Conservation (phyloP, 2,113 vertebrate species). For the Solea senegalensis region DNA sequence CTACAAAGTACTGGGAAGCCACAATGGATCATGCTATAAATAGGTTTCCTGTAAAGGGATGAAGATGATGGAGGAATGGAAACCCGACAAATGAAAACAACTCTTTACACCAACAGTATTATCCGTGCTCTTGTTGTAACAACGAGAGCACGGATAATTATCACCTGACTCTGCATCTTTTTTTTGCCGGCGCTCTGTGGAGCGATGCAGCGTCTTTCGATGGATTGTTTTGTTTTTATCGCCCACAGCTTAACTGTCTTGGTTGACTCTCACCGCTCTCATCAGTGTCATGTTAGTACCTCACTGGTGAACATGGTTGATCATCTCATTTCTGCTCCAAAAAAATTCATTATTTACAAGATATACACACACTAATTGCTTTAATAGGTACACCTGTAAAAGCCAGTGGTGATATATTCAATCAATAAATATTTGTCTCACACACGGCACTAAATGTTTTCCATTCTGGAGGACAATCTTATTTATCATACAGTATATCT, state of each 20-base stretch:
- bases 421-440: constrained; percentile 7
- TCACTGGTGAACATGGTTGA: not conserved
- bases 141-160: not conserved
- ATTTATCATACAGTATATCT: constrained; percentile 47
- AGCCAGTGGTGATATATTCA: not conserved
- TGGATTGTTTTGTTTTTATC: not conserved
- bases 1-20: constrained; percentile 59
- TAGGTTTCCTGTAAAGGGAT: constrained; percentile 25
- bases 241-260: not conserved
- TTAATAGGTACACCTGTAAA: not conserved
- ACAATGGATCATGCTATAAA: constrained; percentile 41
- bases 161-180: not conserved
- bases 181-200: not conserved
- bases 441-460: not conserved
- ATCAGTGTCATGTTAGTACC: not conserved
- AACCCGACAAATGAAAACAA: constrained; percentile 20
- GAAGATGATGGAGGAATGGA: constrained; percentile 26
- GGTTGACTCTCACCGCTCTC: not conserved
- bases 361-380: not conserved
- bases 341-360: not conserved
- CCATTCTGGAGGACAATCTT: constrained; percentile 22
- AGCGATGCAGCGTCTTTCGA: not conserved
- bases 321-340: not conserved
- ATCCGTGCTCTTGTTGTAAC: not conserved
- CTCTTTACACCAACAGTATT: not conserved